Base-by-base conservation (phyloP, 92 coral and sea anemone species). In the Paramuricea clavata region DNA sequence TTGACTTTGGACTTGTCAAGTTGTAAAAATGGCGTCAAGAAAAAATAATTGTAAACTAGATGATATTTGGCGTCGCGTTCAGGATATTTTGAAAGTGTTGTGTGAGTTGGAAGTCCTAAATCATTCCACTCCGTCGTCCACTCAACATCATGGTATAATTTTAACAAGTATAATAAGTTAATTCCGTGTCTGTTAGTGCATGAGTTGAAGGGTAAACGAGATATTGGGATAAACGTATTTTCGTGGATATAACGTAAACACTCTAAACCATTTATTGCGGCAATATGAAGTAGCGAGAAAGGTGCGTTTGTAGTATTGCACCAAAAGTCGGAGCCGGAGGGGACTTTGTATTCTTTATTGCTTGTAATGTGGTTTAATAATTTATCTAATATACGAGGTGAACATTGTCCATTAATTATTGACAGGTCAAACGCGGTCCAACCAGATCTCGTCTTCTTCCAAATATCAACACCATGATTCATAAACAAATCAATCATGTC, bases 241-340 rank as follows among this genome's bases (percentile, higher is more conserved):
- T 78, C 34, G 65, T 88, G 78, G 0, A 69, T 52, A 27, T 92
- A 69, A 22, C 89, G 64, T 34, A 92, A 89, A 32, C 49, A 61
- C 27, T 86, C 84, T 57, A 94, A 81, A 28, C 95, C 97, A 6
- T 93, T 90, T 25, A 91, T 81, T 17, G 95, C 95, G 34, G 97
- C 97, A 19, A 92, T 78, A 22, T 91, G 93, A 12, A 88, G 82
- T 5, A 82, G 89, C 10, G 92, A 87, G 0, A 43, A n/a, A 0
- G 39, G 54, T 17, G 69, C 79, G 0, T 33, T 60, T 60, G 88
- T 69, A 1, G 28, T 36, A 50, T 49, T 59, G 32, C 87, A 82
- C 44, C 44, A 39, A 39, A 36, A 36, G 42, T 36, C 42, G 42
- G 42, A 36, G 42, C 42, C 42, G 8, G 42, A 36, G 42, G 42